Evolutionary conservation across 2,797 vertebrate genomes (phyloP), one percentile per base, ranked within the genome.

Genomic region (Phataginus tricuspis): DNA sequence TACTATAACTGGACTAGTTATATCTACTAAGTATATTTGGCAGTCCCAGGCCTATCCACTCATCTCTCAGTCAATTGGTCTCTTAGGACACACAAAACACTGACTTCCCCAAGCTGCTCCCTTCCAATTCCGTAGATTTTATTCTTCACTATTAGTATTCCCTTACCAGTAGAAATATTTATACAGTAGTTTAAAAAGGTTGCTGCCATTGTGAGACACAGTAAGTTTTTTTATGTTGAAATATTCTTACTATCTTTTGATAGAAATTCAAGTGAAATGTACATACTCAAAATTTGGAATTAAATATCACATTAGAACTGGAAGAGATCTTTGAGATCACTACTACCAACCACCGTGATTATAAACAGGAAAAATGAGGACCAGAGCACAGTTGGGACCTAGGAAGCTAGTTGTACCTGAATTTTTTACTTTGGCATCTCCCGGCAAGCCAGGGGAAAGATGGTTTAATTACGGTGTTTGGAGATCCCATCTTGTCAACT

Each of bases 191-290:
- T 82, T 72, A 34, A 89, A 66, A 84, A 34, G 5, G 14, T 19
- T 87, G 25, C 23, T 90, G 6, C 25, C 86, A 51, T n/a, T 63
- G n/a, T 53, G 59, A 63, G 27, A 21, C 68, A 23, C 1, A 23
- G 21, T 10, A 39, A 83, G 72, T 5, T 25, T 5, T n/a, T 79
- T 89, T 64, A 42, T 39, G 39, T 68, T 95, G 63, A 90, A 95
- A 88, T 88, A 84, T 75, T 59, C 4, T 55, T 18, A 4, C 91
- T 1, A 34, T 55, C 18, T 96, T 97, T 63, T 75, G 39, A 82
- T 39, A 45, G 8, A 91, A 45, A 92, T 78, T 93, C 29, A 88
- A 97, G 53, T 55, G 31, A 90, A 94, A 91, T 69, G 31, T 11
- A 51, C 1, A 23, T 23, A 68, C n/a, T 85, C 57, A 53, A 68